Evolutionary conservation across 2,797 vertebrate species (phyloP).

Genomic region (Petrocephalus sullivani): DNA sequence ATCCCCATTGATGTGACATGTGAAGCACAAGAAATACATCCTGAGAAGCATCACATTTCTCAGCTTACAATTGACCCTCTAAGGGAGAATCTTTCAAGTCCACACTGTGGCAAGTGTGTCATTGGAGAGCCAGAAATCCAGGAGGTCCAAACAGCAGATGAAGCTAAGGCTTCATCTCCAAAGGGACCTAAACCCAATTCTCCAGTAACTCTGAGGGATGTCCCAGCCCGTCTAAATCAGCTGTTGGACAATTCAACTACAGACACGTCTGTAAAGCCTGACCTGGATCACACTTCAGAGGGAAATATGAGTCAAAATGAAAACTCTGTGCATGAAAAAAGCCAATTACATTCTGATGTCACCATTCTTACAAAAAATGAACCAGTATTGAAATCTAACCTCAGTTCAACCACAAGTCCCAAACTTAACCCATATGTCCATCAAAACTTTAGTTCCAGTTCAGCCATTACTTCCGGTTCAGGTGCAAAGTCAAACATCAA

Average conservation of each 20-base stretch:
- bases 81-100: slow-evolving; percentile 63
- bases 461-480: slow-evolving; percentile 20
- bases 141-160: slow-evolving; percentile 56
- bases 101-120: slow-evolving; percentile 65
- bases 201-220: slow-evolving; percentile 74
- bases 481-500: slow-evolving; percentile 34
- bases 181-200: slow-evolving; percentile 67
- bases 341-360: slow-evolving; percentile 42
- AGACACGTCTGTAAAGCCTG: slow-evolving; percentile 63
- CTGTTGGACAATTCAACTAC: slow-evolving; percentile 82
- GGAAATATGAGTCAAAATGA: slow-evolving; percentile 52
- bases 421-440: slow-evolving; percentile 43
- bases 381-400: slow-evolving; percentile 53
- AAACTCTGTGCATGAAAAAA: slow-evolving; percentile 48
- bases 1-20: slow-evolving; percentile 65
- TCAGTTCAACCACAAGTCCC: slow-evolving; percentile 34
- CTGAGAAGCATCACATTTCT: background rate
- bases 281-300: slow-evolving; percentile 40
- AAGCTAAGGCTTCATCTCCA: slow-evolving; percentile 41
- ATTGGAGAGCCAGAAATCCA: slow-evolving; percentile 67
- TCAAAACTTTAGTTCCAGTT: slow-evolving; percentile 43
- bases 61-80: slow-evolving; percentile 62
- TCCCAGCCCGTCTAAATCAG: slow-evolving; percentile 89
- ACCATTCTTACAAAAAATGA: slow-evolving; percentile 53
- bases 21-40: slow-evolving; percentile 47